Percentiles rank a stretch among this genome's conserved stretches.
phyloP scores from a whole-genome alignment of 2,113 vertebrate genomes.

The Zosterops hypoxanthus region DNA sequence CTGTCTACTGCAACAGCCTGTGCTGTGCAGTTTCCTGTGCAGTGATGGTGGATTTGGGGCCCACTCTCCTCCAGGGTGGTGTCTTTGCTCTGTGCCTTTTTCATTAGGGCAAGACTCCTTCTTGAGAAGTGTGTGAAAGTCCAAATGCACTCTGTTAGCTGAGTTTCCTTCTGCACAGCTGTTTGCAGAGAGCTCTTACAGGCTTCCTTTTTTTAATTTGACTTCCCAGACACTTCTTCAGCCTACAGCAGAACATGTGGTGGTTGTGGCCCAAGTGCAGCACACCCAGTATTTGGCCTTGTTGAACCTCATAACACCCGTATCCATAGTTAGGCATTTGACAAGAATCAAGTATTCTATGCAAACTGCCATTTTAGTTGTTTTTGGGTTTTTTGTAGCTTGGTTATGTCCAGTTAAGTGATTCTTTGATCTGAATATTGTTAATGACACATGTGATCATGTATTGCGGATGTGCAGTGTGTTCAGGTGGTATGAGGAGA shows the following conservation, averaged over 20 bases:
- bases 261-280: not conserved
- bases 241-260: not conserved
- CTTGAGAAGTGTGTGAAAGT: not conserved
- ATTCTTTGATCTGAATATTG: not conserved
- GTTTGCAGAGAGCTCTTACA: not conserved
- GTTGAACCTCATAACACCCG: not conserved
- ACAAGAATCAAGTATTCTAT: not conserved
- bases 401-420: not conserved
- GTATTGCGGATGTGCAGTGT: not conserved
- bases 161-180: not conserved
- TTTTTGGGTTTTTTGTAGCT: not conserved
- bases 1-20: not conserved
- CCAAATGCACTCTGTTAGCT: not conserved
- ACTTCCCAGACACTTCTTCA: not conserved
- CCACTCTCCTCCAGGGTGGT: not conserved
- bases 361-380: not conserved
- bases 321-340: not conserved
- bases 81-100: not conserved
- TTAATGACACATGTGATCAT: fast-evolving
- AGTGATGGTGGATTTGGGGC: not conserved
- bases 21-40: not conserved
- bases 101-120: not conserved
- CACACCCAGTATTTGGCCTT: not conserved
- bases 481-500: not conserved
- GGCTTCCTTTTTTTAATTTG: not conserved